phyloP scores from a whole-genome alignment of 2,113 vertebrate genomes.

The Acinonyx jubatus region DNA sequence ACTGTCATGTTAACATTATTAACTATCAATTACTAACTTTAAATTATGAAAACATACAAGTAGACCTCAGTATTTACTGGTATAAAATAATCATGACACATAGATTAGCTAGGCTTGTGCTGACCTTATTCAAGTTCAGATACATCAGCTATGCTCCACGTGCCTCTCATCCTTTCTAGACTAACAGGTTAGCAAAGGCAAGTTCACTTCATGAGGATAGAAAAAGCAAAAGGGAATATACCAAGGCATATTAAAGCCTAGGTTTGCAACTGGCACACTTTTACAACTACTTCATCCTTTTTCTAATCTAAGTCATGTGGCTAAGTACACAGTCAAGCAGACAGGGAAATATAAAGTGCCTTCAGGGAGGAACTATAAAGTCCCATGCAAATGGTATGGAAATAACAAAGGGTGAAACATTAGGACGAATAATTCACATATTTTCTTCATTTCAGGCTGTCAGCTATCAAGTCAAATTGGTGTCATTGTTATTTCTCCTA shows the following conservation, averaged over 20 bases:
- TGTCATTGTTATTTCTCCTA: background rate
- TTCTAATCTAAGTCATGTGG: background rate
- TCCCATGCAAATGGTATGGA: background rate
- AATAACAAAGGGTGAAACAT: background rate
- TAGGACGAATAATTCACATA: background rate
- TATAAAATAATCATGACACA: background rate
- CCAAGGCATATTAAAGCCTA: background rate
- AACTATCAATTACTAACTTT: background rate
- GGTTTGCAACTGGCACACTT: background rate
- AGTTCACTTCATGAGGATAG: background rate
- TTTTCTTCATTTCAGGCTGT: background rate
- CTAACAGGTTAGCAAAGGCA: background rate
- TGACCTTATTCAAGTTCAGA: background rate
- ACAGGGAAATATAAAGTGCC: background rate
- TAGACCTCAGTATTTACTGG: background rate
- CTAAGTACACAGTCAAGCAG: background rate
- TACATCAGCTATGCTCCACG: background rate
- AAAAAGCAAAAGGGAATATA: background rate
- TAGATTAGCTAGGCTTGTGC: background rate
- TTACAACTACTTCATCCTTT: background rate
- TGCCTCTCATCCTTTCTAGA: background rate
- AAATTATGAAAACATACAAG: background rate
- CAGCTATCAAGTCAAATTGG: background rate
- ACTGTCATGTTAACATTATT: background rate
- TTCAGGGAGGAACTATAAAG: background rate